phyloP scores from a whole-genome alignment of 2,113 vertebrate genomes.

The Heloderma charlesbogerti region DNA sequence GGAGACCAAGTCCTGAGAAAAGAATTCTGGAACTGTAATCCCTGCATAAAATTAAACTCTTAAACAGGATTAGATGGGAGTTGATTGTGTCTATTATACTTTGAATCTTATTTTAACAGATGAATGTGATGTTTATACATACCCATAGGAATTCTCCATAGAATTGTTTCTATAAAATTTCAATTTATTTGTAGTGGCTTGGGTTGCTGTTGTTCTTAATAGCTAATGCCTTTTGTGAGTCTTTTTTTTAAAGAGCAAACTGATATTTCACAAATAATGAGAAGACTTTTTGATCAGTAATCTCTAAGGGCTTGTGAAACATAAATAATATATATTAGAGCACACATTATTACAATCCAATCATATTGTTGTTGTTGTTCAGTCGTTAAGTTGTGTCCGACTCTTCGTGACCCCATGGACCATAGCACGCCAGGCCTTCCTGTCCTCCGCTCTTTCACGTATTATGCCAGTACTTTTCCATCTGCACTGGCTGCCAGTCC shows the following conservation, averaged over 20 bases:
- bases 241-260: background rate
- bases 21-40: background rate
- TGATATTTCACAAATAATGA: slow-evolving; percentile 7
- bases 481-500: too few relatives aligned
- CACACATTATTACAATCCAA: background rate
- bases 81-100: background rate
- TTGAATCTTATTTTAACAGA: background rate
- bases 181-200: background rate
- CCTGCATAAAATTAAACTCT: background rate
- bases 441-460: too few relatives aligned
- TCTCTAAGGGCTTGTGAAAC: background rate
- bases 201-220: background rate
- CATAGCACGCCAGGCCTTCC: too few relatives aligned
- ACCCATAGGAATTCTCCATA: slow-evolving; percentile 1
- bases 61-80: background rate
- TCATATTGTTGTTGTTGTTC: too few relatives aligned
- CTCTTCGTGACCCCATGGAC: too few relatives aligned
- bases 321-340: background rate
- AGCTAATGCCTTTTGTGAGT: background rate
- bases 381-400: too few relatives aligned
- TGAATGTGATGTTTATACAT: slow-evolving; percentile 2
- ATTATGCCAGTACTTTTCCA: too few relatives aligned
- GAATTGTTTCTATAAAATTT: background rate
- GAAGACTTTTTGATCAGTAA: background rate
- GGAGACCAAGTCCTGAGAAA: background rate